Percentiles rank a stretch among this genome's conserved stretches.
phyloP scores from a whole-genome alignment of 2,888 invertebrate genomes.

The Metellina segmentata region DNA sequence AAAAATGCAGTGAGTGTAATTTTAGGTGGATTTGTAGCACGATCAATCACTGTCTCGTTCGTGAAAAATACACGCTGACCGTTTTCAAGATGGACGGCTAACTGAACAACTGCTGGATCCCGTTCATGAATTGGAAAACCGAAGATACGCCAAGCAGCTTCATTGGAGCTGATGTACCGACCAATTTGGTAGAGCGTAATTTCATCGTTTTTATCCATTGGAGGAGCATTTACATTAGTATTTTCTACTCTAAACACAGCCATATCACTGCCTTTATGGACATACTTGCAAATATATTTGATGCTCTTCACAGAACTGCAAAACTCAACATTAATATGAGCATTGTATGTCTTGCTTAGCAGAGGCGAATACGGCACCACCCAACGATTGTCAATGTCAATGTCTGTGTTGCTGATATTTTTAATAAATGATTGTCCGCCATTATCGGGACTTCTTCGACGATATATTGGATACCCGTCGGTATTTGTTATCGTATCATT shows the following conservation, averaged over 20 bases:
- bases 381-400: too few species aligned
- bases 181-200: too few species aligned
- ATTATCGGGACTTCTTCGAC: conserved; percentile 40
- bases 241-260: too few species aligned
- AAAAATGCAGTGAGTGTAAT: too few species aligned
- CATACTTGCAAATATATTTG: conserved; percentile 40
- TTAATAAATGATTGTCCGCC: conserved; percentile 39
- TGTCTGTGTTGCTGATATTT: conserved; percentile 33
- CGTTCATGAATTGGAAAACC: conserved; percentile 78
- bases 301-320: conserved; percentile 42
- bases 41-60: too few species aligned
- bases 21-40: too few species aligned
- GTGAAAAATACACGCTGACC: too few species aligned
- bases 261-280: conserved; percentile 31
- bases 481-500: too few species aligned
- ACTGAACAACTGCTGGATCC: conserved; percentile 77
- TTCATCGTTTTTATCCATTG: too few species aligned
- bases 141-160: conserved; percentile 78
- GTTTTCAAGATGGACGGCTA: conserved; percentile 35
- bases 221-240: too few species aligned
- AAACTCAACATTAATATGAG: conserved; percentile 38
- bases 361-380: too few species aligned
- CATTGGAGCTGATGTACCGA: too few species aligned
- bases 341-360: conserved; percentile 22
- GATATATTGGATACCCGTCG: conserved; percentile 42